Conservation (phyloP, 92 coral and sea anemone species). For the Porites divaricata region DNA sequence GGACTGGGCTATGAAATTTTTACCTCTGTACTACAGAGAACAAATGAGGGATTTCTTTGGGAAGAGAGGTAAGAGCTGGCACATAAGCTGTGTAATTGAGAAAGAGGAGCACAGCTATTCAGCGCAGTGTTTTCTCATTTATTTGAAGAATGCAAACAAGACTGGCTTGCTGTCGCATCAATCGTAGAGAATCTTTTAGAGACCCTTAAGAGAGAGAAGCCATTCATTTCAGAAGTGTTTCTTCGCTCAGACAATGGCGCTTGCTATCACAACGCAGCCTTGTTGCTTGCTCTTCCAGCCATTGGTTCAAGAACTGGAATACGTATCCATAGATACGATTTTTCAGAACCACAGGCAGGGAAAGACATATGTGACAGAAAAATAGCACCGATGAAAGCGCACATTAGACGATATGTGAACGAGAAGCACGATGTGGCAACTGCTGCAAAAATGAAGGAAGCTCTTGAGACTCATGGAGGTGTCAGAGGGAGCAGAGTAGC, state of each 20-base stretch:
- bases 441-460: conserved; percentile 48
- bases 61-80: too few species aligned
- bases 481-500: conserved; percentile 45
- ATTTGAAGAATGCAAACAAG: conserved; percentile 24
- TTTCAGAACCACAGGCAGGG: conserved; percentile 58
- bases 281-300: conserved; percentile 36
- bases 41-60: too few species aligned
- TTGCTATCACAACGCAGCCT: conserved; percentile 52
- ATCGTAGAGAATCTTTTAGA: conserved; percentile 35
- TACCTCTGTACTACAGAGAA: conserved; percentile 32
- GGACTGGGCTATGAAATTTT: conserved; percentile 51
- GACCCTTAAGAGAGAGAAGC: conserved; percentile 39
- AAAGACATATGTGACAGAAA: conserved; percentile 68
- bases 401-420: conserved; percentile 46
- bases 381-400: conserved; percentile 53
- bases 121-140: too few species aligned
- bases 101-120: too few species aligned
- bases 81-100: too few species aligned
- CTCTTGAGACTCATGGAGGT: conserved; percentile 60
- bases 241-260: conserved; percentile 63
- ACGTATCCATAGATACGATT: conserved; percentile 30
- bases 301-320: conserved; percentile 43
- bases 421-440: too few species aligned
- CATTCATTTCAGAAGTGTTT: conserved; percentile 36
- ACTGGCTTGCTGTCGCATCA: conserved; percentile 43